Evolutionary conservation across 2,888 invertebrate genomes (phyloP).

Genomic region (Trichopria drosophilae): DNA sequence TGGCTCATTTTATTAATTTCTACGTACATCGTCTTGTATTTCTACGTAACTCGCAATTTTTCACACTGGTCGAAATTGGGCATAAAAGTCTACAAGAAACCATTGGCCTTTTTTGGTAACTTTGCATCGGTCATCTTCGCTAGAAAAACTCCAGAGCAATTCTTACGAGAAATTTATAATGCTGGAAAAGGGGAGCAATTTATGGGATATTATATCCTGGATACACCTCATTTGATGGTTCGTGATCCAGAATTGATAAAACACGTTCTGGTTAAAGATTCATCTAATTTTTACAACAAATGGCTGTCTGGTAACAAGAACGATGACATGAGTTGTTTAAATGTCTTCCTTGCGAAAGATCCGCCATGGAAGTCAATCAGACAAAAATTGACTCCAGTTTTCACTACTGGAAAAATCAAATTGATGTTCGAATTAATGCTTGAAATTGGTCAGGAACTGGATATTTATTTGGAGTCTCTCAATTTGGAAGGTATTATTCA

Average conservation of each 20-base stretch:
- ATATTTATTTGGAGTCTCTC: constrained; percentile 32
- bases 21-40: too few species aligned
- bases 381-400: constrained; percentile 58
- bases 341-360: constrained; percentile 58
- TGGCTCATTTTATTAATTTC: too few species aligned
- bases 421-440: constrained; percentile 48
- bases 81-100: constrained; percentile 48
- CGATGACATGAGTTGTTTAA: constrained; percentile 55
- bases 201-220: constrained; percentile 55
- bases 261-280: constrained; percentile 59
- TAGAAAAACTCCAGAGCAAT: constrained; percentile 48
- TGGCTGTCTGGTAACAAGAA: constrained; percentile 45
- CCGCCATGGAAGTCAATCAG: constrained; percentile 58
- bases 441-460: constrained; percentile 40
- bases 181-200: constrained; percentile 46
- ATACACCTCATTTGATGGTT: constrained; percentile 57
- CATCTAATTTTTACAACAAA: constrained; percentile 57
- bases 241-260: constrained; percentile 59
- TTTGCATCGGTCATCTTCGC: constrained; percentile 49
- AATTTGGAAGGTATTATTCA: constrained; percentile 36
- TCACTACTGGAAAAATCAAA: constrained; percentile 52
- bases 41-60: constrained; percentile 45
- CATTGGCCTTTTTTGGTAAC: constrained; percentile 58
- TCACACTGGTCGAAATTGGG: constrained; percentile 54
- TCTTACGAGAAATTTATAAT: constrained; percentile 54